Base-by-base conservation (phyloP, 2,797 vertebrate genomes). In the Enteromius argenteus region DNA sequence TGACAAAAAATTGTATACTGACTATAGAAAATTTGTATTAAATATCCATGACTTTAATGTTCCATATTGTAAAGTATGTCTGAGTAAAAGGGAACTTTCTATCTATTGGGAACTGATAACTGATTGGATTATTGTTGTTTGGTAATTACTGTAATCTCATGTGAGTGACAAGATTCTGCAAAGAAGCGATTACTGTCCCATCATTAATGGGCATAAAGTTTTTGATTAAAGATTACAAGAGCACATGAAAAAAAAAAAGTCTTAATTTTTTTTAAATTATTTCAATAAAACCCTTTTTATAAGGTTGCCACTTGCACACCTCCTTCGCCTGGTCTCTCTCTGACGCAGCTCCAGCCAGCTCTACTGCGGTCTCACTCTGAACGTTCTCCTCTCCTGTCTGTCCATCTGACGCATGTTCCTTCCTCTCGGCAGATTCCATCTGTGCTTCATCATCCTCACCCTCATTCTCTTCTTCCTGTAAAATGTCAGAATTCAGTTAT, bases 311-410 rank as follows among this genome's bases (percentile, higher is more conserved):
- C 49, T 21, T 19, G 44, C 53, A 4, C 91, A 99, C 98, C 97
- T 99, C 97, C 91, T 97, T 97, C 21, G 96, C 96, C 4, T 96
- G 91, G 67, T 99, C 97, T 88, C 75, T 96, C 92, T 99, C 96
- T 0, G 97, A 96, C 0, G 96, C 96, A 0, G 96, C 94, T 83
- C 98, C 98, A 32, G 96, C 98, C 90, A 98, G 90, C 90, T 99
- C 97, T 89, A 97, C 92, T 0, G 98, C 98, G 0, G 92, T 95
- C 0, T 96, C 92, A 2, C 97, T 98, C 94, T 99, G 98, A 81
- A 99, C 39, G 14, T 94, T 99, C 87, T 99, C 94, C 84, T 97
- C 94, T 67, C 97, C 96, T 0, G 97, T 97, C 90, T 97, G 96
- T 21, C 97, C 97, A 0, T 94, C 93, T 0, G 95, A 90, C 67